Conservation (phyloP, 1,140 invertebrate species). For the Meloidogyne hapla region DNA sequence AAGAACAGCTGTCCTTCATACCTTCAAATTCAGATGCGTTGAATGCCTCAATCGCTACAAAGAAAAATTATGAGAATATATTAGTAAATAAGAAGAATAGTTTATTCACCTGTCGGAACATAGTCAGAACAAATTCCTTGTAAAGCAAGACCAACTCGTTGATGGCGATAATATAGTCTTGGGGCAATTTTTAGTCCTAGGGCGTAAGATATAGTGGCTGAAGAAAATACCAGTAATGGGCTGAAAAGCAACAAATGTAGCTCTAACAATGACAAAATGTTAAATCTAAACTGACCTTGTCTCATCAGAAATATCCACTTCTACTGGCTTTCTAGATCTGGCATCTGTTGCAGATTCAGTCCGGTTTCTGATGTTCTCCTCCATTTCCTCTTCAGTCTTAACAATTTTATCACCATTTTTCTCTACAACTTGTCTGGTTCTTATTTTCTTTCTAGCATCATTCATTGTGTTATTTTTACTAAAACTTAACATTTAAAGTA, state of each 20-base stretch:
- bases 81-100: no score
- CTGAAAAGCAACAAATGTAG: conserved; percentile 36
- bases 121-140: conserved; percentile 63
- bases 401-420: not conserved
- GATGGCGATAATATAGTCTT: conserved; percentile 46
- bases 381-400: not conserved
- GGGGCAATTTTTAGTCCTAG: conserved; percentile 46
- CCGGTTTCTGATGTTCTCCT: not conserved
- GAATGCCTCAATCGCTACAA: conserved; percentile 60
- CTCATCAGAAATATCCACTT: conserved; percentile 57
- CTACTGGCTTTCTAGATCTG: conserved; percentile 31
- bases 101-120: conserved; percentile 59
- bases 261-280: no score
- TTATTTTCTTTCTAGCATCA: not conserved
- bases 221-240: conserved; percentile 49
- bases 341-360: not conserved
- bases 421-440: not conserved
- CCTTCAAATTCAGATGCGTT: conserved; percentile 63
- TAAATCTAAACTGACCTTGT: conserved; percentile 40
- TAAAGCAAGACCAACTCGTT: conserved; percentile 46
- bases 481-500: not conserved
- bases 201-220: conserved; percentile 35
- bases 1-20: conserved; percentile 2
- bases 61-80: no score
- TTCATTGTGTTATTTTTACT: not conserved